These are phyloP conservation scores for Psammodynastes pulverulentus DNA, from an alignment of 2,113 vertebrate genomes.

Conservation along the genomic window DNA sequence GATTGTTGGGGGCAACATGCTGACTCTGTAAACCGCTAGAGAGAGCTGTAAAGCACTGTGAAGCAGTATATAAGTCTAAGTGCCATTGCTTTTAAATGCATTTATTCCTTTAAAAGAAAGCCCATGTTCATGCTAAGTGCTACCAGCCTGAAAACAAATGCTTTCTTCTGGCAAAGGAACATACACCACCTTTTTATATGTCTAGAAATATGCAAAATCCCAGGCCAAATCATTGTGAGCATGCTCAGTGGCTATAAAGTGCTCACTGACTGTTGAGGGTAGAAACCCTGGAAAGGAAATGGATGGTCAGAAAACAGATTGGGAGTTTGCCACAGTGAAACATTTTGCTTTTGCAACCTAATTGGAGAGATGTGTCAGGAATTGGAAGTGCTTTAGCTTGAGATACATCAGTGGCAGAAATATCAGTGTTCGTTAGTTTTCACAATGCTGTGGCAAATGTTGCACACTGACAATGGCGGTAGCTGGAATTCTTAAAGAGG, in stretches of 20 bases:
- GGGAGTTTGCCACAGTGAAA: not conserved
- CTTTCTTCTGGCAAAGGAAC: conserved; percentile 14
- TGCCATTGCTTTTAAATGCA: conserved; percentile 1
- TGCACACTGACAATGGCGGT: conserved; percentile 14
- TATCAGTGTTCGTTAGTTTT: conserved; percentile 11
- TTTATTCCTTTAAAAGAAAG: not conserved
- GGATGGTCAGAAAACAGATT: not conserved
- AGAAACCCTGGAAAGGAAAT: not conserved
- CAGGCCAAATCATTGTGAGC: not conserved
- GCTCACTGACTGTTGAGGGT: not conserved
- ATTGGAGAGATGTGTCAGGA: not conserved
- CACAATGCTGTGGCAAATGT: conserved; percentile 49
- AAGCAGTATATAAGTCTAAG: too few relatives aligned
- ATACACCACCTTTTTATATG: conserved; percentile 25
- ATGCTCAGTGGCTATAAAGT: not conserved
- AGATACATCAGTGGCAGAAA: conserved; percentile 28
- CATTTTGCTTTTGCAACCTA: not conserved
- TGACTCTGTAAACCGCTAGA: too few relatives aligned
- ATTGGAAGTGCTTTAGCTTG: not conserved
- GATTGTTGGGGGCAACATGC: too few relatives aligned
- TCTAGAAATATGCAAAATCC: conserved; percentile 27
- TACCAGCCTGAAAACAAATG: not conserved
- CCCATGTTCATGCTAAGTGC: conserved; percentile 10
- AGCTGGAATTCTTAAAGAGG: conserved; percentile 72
- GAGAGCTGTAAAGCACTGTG: too few relatives aligned